These are phyloP conservation scores for Erinaceus europaeus DNA, from an alignment of 2,113 vertebrate genomes.

Conservation along the genomic window DNA sequence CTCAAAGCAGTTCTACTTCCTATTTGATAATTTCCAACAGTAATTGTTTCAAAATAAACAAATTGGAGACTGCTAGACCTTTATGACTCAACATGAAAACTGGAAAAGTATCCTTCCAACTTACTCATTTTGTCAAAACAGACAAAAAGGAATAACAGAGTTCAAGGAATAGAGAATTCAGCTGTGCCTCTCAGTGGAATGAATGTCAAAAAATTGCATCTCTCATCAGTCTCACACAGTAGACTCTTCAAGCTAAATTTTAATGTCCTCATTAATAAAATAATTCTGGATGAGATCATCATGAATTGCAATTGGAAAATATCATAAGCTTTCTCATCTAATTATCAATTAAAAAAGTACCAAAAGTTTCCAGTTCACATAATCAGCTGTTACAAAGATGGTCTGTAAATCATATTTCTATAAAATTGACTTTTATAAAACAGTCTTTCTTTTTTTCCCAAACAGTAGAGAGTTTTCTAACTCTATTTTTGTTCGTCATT, in stretches of 20 bases:
- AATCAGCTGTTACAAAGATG: neutral
- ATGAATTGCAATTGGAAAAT: neutral
- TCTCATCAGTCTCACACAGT: neutral
- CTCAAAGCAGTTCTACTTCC: neutral
- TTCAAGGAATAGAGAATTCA: neutral
- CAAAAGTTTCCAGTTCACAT: neutral
- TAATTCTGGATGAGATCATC: neutral
- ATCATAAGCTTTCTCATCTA: neutral
- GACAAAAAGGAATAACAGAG: neutral
- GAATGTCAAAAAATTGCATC: too few species aligned
- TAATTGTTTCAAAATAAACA: neutral
- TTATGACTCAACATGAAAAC: neutral
- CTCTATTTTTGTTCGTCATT: too few species aligned
- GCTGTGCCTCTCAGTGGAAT: fast-evolving
- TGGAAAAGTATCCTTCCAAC: neutral
- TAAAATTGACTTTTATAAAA: neutral
- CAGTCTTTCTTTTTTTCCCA: too few species aligned
- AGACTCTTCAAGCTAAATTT: neutral
- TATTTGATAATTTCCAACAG: neutral
- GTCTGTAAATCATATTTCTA: neutral
- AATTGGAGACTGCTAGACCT: neutral
- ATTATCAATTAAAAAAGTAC: neutral
- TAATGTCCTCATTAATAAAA: neutral
- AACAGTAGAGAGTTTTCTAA: too few species aligned
- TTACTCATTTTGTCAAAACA: neutral